phyloP scores from a whole-genome alignment of 2,797 vertebrate genomes.

The Lerista edwardsae region DNA sequence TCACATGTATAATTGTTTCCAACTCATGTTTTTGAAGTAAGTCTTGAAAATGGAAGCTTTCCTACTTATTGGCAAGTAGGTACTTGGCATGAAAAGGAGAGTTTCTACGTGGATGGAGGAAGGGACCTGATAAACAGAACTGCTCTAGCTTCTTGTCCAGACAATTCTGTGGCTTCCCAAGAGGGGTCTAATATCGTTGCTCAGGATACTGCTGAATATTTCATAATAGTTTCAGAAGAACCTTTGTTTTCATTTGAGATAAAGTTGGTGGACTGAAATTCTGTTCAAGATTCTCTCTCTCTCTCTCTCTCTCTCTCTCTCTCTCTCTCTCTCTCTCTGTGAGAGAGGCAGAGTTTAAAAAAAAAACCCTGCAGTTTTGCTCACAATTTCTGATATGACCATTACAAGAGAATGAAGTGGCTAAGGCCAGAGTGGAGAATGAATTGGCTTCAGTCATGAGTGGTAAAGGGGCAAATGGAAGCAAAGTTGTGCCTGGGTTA shows the following conservation, averaged over 20 bases:
- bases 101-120: not conserved
- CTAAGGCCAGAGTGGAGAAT: too few relatives aligned
- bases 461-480: not conserved
- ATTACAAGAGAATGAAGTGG: too few relatives aligned
- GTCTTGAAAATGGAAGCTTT: not conserved
- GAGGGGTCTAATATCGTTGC: not conserved
- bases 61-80: not conserved
- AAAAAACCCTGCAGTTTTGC: not conserved
- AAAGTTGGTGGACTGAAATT: not conserved
- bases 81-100: not conserved
- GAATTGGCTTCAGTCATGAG: not conserved
- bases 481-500: not conserved
- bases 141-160: not conserved
- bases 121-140: not conserved
- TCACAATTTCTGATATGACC: too few relatives aligned
- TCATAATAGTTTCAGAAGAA: not conserved
- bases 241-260: too few relatives aligned
- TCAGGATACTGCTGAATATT: not conserved
- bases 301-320: too few relatives aligned
- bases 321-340: too few relatives aligned
- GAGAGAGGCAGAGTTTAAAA: too few relatives aligned
- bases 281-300: too few relatives aligned
- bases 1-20: not conserved
- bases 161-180: not conserved
- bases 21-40: not conserved